A percentile compares a stretch with the other conserved stretches of the same genome.
These are phyloP conservation scores for Drosophila subquinaria DNA, from an alignment of 2,888 invertebrate species.

Conservation along the genomic window DNA sequence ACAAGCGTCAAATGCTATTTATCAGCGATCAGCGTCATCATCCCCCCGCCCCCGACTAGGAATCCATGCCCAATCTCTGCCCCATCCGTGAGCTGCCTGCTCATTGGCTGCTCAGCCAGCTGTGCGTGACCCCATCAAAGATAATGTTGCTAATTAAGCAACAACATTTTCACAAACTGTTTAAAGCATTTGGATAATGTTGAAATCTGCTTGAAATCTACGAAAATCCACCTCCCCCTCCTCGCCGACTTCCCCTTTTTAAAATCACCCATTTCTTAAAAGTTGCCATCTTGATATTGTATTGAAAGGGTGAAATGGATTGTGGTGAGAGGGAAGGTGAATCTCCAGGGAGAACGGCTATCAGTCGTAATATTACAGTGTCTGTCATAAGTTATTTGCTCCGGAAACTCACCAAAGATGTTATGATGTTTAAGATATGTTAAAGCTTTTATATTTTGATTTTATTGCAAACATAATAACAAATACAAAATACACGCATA, in stretches of 20 bases:
- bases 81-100: not conserved
- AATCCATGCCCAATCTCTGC: not conserved
- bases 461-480: too few species aligned
- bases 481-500: too few species aligned
- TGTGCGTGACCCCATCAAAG: constrained; percentile 71
- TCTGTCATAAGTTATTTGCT: constrained; percentile 12
- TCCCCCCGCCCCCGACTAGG: not conserved
- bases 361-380: not conserved
- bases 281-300: constrained; percentile 21
- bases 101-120: constrained; percentile 37
- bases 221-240: not conserved
- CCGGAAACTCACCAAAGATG: not conserved
- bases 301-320: not conserved
- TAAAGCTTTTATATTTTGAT: too few species aligned
- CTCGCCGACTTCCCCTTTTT: too few species aligned
- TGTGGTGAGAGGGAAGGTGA: not conserved
- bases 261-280: constrained; percentile 21
- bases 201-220: constrained; percentile 41
- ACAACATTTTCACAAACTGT: constrained; percentile 64
- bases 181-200: constrained; percentile 71
- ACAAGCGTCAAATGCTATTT: constrained; percentile 52
- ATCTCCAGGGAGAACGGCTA: constrained; percentile 4
- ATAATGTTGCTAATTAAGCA: constrained; percentile 78
- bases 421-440: not conserved
- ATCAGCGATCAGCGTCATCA: constrained; percentile 42